These are phyloP conservation scores for Triplophysa tibetana DNA, from an alignment of 2,113 vertebrate species.

Conservation along the genomic window DNA sequence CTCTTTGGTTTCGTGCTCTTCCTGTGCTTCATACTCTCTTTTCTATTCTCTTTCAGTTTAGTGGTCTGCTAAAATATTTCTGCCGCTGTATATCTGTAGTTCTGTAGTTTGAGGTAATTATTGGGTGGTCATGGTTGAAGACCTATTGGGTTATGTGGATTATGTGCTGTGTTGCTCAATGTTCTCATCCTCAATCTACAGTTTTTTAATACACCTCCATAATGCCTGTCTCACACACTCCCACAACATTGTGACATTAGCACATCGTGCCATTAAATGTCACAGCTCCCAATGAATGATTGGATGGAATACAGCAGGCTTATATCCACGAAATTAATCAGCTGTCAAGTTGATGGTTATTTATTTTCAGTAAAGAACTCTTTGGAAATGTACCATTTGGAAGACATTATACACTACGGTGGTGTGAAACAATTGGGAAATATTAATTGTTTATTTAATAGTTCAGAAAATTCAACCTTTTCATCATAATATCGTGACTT, in stretches of 20 bases:
- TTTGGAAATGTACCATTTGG: not conserved
- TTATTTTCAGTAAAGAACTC: not conserved
- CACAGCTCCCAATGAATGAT: conserved; percentile 62
- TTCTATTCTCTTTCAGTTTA: conserved; percentile 6
- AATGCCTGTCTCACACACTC: conserved; percentile 20
- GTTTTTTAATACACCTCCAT: conserved; percentile 19
- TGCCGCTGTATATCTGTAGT: not conserved
- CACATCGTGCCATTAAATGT: conserved; percentile 53
- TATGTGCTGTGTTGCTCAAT: conserved; percentile 34
- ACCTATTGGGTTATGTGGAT: conserved; percentile 27
- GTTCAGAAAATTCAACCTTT: too few relatives aligned
- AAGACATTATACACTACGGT: not conserved
- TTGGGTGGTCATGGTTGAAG: conserved; percentile 14
- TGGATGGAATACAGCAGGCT: conserved; percentile 62
- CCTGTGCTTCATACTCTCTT: not conserved
- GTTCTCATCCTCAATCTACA: conserved; percentile 20
- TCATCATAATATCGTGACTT: not conserved
- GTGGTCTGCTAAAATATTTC: not conserved
- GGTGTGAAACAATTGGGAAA: too few relatives aligned
- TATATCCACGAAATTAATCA: conserved; percentile 66
- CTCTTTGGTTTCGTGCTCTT: not conserved
- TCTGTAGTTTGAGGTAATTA: not conserved
- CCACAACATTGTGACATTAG: conserved; percentile 40
- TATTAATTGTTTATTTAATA: too few relatives aligned
- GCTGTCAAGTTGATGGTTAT: conserved; percentile 61